Percentiles rank a stretch among this genome's conserved stretches.
Conservation (phyloP, 2,888 invertebrate genomes). For the Iselma pallidipennis region DNA sequence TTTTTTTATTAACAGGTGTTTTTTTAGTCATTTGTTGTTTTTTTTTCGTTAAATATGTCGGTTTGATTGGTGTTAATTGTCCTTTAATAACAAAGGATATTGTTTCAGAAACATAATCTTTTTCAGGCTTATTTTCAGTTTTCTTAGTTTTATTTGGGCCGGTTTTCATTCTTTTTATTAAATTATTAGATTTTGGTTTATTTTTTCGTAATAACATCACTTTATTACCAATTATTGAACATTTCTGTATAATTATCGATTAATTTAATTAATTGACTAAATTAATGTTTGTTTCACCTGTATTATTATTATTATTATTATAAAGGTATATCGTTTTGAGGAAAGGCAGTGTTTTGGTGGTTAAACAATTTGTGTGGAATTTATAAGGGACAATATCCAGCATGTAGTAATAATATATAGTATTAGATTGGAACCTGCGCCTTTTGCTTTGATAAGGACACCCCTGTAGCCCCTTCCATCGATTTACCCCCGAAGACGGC, state of each 20-base stretch:
- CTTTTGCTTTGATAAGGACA: constrained; percentile 40
- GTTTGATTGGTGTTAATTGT: constrained; percentile 48
- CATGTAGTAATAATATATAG: constrained; percentile 37
- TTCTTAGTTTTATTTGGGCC: constrained; percentile 41
- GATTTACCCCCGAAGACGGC: constrained; percentile 43
- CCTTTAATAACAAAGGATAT: constrained; percentile 54
- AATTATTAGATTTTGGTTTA: constrained; percentile 1
- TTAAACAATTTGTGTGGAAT: constrained; percentile 16
- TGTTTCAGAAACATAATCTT: constrained; percentile 51
- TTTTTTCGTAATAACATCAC: constrained; percentile 9
- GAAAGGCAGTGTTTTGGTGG: constrained; percentile 1
- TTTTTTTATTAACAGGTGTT: constrained; percentile 32
- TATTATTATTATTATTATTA: no score
- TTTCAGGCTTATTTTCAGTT: constrained; percentile 34
- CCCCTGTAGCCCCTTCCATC: constrained; percentile 38
- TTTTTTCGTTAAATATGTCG: constrained; percentile 23
- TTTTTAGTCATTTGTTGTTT: constrained; percentile 29
- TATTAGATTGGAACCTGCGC: constrained; percentile 48
- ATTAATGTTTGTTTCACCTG: constrained; percentile 11
- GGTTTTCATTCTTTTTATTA: constrained; percentile 19
- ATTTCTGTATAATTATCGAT: constrained; percentile 3
- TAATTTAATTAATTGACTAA: not conserved
- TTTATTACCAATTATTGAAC: constrained; percentile 8
- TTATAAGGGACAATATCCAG: constrained; percentile 26
- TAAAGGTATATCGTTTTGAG: not conserved